Evolutionary conservation across 2,797 vertebrate genomes (phyloP).

Genomic region (Calcarius lapponicus): DNA sequence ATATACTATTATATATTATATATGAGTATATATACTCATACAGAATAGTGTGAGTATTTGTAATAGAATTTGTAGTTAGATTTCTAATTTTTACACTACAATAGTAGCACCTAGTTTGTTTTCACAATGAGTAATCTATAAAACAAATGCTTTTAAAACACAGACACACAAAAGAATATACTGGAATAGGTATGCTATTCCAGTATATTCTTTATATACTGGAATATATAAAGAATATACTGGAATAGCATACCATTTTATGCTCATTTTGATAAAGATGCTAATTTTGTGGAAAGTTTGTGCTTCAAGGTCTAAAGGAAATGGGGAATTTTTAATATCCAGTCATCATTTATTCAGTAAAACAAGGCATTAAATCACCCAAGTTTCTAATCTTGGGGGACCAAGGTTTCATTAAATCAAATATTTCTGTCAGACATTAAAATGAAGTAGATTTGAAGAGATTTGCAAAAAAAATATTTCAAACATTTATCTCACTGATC

Average conservation of each 20-base stretch:
- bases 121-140: not conserved
- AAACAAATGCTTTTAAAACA: not conserved
- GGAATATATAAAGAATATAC: not conserved
- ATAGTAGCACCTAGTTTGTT: not conserved
- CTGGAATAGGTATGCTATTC: not conserved
- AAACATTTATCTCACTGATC: not conserved
- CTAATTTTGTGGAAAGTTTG: not conserved
- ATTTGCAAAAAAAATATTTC: slow-evolving; percentile 33
- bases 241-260: not conserved
- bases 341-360: not conserved
- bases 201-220: too few species aligned
- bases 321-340: not conserved
- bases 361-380: not conserved
- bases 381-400: not conserved
- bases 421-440: slow-evolving; percentile 5
- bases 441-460: not conserved
- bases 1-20: too few species aligned
- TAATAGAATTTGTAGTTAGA: not conserved
- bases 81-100: not conserved
- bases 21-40: too few species aligned
- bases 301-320: not conserved
- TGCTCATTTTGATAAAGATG: not conserved
- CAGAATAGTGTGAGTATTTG: not conserved
- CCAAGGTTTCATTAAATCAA: slow-evolving; percentile 15
- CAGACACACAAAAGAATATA: not conserved